Conservation (phyloP, 1,140 invertebrate genomes). For the Orussus abietinus region DNA sequence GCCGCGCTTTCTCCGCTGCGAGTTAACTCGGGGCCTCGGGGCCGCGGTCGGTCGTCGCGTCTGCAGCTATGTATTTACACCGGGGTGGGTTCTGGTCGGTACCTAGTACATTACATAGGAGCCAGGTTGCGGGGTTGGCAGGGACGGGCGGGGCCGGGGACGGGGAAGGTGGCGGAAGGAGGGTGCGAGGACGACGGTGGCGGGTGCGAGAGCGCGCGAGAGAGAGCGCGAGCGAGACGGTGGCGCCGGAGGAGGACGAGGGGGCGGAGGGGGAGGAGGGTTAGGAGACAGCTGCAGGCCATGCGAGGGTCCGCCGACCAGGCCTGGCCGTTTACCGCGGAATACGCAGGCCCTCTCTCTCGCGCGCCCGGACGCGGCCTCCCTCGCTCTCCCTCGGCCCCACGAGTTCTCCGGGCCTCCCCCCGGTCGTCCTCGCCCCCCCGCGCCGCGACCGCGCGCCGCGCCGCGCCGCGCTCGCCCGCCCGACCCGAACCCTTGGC, state of each 20-base stretch:
- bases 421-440: constrained; percentile 3
- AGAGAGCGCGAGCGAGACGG: constrained; percentile 7
- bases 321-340: constrained; percentile 35
- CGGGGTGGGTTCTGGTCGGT: constrained; percentile 21
- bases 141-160: not conserved
- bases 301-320: constrained; percentile 37
- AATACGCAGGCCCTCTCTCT: constrained; percentile 23
- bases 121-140: constrained; percentile 8
- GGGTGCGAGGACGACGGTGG: not conserved
- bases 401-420: not conserved
- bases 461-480: constrained; percentile 18
- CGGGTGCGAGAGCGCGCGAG: constrained; percentile 7
- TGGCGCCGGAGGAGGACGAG: constrained; percentile 6
- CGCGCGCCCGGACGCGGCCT: constrained; percentile 5
- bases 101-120: constrained; percentile 22
- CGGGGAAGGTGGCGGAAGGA: not conserved
- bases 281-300: constrained; percentile 45
- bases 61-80: constrained; percentile 30
- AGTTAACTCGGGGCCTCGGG: constrained; percentile 4
- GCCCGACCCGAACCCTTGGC: constrained; percentile 33
- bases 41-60: constrained; percentile 20
- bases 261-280: constrained; percentile 15
- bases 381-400: constrained; percentile 7
- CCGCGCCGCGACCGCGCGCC: constrained; percentile 12
- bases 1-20: constrained; percentile 2